Evolutionary conservation across 2,113 vertebrate species (phyloP), one percentile per base, ranked within the genome.

Genomic region (Brachypodius melanocephalos): DNA sequence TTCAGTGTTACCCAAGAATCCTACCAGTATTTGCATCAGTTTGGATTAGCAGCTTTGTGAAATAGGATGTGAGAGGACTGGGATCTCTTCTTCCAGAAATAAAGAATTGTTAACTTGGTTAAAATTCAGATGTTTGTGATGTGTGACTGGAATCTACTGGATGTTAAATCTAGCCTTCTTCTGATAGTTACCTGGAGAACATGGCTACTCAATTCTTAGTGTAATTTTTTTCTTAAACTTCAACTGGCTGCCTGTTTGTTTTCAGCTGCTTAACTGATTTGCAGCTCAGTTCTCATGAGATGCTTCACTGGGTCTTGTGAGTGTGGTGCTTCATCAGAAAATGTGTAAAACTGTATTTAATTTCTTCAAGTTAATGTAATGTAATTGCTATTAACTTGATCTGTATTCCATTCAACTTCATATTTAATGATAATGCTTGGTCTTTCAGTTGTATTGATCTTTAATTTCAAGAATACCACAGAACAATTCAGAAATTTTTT

Each of bases 331-430:
- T 94, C 59, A 73, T 89, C 71, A 55, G 68, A 69, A 66, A 71
- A 63, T 49, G 12, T 85, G 54, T 95, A 76, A 76, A 95, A 76
- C 28, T 91, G 69, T 92, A 59, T 89, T 92, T 91, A 81, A 86
- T 88, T 95, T 94, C 49, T 94, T 94, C 91, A 96, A 66, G 81
- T 88, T 95, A 93, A 93, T 95, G 75, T 95, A 88, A 82, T 65
- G 52, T 83, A 71, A 62, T 76, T 85, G 85, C 91, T 91, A 59
- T 96, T 91, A 96, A 93, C 91, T 95, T 96, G 93, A 93, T 57
- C 75, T 96, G 74, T 94, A 76, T 94, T 82, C 45, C 89, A 55
- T 88, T 79, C 74, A 88, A 20, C 67, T 79, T 89, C 75, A 40
- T 75, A 75, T 65, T 91, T 94, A 42, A 68, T 74, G 59, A 57